phyloP scores from a whole-genome alignment of 2,797 vertebrate genomes.

The Poecilia gillii region DNA sequence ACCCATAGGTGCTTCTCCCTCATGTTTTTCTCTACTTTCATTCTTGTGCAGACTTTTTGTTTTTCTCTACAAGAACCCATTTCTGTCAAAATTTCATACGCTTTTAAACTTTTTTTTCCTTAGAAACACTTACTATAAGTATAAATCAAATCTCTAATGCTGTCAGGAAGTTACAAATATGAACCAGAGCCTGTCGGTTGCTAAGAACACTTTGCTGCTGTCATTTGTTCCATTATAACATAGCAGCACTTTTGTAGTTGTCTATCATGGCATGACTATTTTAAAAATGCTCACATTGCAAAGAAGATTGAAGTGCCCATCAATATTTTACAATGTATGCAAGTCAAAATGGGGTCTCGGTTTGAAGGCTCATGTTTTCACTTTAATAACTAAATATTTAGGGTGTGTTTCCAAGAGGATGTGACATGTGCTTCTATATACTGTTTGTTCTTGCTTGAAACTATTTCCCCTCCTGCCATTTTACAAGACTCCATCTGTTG shows the following conservation, averaged over 20 bases:
- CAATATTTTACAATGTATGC: constrained; percentile 1
- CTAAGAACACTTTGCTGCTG: neutral
- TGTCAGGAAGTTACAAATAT: neutral
- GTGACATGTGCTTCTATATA: neutral
- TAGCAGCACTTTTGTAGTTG: neutral
- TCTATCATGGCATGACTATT: neutral
- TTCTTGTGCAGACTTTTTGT: neutral
- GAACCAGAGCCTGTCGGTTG: neutral
- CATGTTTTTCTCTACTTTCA: neutral
- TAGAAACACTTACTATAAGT: neutral
- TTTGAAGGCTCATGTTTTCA: neutral
- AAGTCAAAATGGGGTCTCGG: neutral
- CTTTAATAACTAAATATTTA: constrained; percentile 10
- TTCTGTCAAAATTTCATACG: neutral
- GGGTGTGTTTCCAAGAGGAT: constrained; percentile 2
- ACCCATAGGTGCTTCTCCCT: neutral
- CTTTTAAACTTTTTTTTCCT: neutral
- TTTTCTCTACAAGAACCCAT: neutral
- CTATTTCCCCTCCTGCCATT: constrained; percentile 6
- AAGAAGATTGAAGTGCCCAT: neutral
- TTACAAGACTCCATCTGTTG: constrained; percentile 19
- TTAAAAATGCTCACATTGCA: constrained; percentile 1
- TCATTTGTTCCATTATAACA: constrained; percentile 1
- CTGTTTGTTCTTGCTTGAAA: constrained; percentile 8
- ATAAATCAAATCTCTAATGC: neutral